phyloP scores from a whole-genome alignment of 1,140 invertebrate genomes.

The Triops longicaudatus region DNA sequence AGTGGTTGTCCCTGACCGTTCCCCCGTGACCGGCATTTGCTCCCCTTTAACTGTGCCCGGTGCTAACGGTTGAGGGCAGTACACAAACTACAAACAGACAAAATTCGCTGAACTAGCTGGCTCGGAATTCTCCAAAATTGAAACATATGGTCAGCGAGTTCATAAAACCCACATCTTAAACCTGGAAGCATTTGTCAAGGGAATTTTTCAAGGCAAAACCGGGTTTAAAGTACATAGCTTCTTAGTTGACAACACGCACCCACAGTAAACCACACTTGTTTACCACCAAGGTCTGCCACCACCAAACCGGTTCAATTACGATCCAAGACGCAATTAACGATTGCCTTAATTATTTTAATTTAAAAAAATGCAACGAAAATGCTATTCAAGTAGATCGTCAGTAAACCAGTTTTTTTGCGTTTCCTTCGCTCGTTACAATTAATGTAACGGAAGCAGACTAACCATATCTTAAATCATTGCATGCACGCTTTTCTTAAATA shows the following conservation, averaged over 20 bases:
- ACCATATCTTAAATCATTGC: too few species aligned
- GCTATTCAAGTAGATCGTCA: too few species aligned
- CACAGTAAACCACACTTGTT: background rate
- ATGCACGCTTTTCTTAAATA: too few species aligned
- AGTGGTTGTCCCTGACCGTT: background rate
- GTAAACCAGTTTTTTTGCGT: too few species aligned
- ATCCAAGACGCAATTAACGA: background rate
- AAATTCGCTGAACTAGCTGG: background rate
- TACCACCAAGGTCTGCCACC: background rate
- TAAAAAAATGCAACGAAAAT: background rate
- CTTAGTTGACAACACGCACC: background rate
- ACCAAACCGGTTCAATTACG: background rate
- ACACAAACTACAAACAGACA: background rate
- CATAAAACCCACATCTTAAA: background rate
- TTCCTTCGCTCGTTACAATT: too few species aligned
- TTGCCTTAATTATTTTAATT: background rate
- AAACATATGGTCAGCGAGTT: background rate
- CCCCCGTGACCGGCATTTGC: background rate
- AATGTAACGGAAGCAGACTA: too few species aligned
- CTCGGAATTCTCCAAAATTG: background rate
- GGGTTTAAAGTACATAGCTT: background rate
- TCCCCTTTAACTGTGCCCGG: background rate
- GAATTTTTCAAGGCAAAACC: background rate
- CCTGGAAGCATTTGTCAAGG: background rate
- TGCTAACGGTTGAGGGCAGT: slow-evolving; percentile 10